These are phyloP conservation scores for Hypanus sabinus DNA, from an alignment of 2,113 vertebrate species.

Conservation along the genomic window DNA sequence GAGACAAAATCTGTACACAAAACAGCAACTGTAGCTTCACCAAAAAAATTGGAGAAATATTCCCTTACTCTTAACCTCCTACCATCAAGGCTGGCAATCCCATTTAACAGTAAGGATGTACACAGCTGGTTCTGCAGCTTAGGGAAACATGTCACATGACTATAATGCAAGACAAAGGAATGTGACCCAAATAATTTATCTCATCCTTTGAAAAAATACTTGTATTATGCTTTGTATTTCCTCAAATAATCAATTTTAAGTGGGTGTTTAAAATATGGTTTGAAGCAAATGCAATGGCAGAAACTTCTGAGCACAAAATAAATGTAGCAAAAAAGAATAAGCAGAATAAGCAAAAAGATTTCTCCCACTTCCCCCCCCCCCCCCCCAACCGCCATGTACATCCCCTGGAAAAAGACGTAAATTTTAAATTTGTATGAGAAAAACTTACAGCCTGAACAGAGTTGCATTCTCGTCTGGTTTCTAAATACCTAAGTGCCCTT, in stretches of 20 bases:
- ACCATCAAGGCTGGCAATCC: background rate
- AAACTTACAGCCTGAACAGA: constrained; percentile 96
- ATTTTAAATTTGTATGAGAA: background rate
- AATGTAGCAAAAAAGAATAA: background rate
- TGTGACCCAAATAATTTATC: background rate
- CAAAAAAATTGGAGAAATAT: background rate
- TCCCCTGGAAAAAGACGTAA: background rate
- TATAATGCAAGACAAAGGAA: background rate
- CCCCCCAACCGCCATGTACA: background rate
- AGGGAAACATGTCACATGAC: background rate
- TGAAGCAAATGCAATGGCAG: background rate
- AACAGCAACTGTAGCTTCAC: background rate
- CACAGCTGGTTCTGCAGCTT: background rate
- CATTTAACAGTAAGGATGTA: background rate
- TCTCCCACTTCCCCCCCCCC: background rate
- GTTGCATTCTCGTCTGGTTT: constrained; percentile 95
- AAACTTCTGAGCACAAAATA: background rate
- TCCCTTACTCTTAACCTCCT: background rate
- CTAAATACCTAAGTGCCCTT: constrained; percentile 89
- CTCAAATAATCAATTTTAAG: background rate
- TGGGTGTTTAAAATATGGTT: background rate
- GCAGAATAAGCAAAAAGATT: background rate
- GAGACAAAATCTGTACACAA: background rate
- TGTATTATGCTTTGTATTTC: background rate
- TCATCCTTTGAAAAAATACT: background rate